Base-by-base conservation (phyloP, 1,140 invertebrate genomes). In the Cydia pomonella region DNA sequence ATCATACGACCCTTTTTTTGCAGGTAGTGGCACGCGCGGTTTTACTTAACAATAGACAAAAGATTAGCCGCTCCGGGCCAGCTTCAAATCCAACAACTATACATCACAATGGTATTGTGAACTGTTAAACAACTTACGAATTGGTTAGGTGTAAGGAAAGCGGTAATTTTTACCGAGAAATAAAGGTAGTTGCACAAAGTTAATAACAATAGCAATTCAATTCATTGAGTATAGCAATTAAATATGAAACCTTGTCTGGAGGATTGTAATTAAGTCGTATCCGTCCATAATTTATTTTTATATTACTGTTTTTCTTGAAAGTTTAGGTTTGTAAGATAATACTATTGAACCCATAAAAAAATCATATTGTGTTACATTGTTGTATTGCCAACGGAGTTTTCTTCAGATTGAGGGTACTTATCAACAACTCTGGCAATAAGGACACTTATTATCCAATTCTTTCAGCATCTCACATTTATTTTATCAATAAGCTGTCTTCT, bases 151-250 rank as follows among this genome's bases (percentile, higher is more conserved):
- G 27, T 66, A 29, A 66, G 21, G n/a, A 10, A 66, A 33, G 25
- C n/a, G 27, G 27, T 27, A 6, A 16, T 66, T 66, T 66, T 3
- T 66, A 66, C 7, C 21, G 25, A 71, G 71, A 50, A 74, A 74
- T 74, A 71, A 47, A 73, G 23, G 59, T 76, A 21, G 72, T 73
- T 76, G 73, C 75, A 74, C 73, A 76, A 77, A 72, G 27, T 33
- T 38, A 69, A 33, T 69, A 38, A 38, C n/a, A 69, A n/a, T 69
- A 69, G 27, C 64, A 23, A 69, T 69, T 69, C 27, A n/a, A 18
- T 69, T 33, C 27, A 38, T 33, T 69, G 23, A 59, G 18, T 69
- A 18, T 21, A 18, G 27, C n/a, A 69, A 69, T 38, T 69, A 69
- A 38, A n/a, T 3, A 33, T 38, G 29, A n/a, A 16, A 38, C 4